Conservation (phyloP, 2,113 vertebrate species). For the Plectropomus leopardus region DNA sequence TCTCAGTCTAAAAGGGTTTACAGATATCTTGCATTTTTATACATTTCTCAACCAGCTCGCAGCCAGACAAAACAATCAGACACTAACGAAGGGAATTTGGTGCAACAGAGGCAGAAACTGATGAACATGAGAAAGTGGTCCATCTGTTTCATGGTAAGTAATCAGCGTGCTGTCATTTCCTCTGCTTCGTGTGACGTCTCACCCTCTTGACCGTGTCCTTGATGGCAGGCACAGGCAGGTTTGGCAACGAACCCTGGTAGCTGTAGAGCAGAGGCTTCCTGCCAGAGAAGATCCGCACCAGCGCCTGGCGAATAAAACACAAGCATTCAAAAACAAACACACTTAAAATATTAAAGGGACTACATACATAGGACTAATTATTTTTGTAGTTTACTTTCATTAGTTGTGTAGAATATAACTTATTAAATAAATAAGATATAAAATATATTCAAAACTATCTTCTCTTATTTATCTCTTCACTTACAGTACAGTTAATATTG, state of each 20-base stretch:
- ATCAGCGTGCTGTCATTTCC: constrained; percentile 38
- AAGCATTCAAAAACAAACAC: constrained; percentile 12
- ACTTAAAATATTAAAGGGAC: constrained; percentile 9
- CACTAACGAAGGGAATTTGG: not conserved
- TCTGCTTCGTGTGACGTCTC: constrained; percentile 59
- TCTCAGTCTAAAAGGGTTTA: not conserved
- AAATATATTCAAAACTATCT: too few species aligned
- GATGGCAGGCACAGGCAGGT: constrained; percentile 88
- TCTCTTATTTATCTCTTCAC: too few species aligned
- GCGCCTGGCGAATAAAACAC: constrained; percentile 83
- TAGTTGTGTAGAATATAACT: not conserved
- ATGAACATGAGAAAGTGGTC: constrained; percentile 22
- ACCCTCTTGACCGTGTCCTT: constrained; percentile 91
- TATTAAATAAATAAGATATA: not conserved
- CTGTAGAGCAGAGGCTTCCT: constrained; percentile 91
- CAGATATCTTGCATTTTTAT: not conserved
- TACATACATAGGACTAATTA: not conserved
- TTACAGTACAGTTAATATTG: too few species aligned
- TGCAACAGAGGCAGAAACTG: not conserved
- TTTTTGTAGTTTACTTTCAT: too few species aligned
- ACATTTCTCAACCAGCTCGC: not conserved
- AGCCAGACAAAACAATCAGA: not conserved
- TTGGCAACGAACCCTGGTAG: constrained; percentile 91
- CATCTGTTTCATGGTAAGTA: constrained; percentile 29
- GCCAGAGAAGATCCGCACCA: constrained; percentile 94